Conservation (phyloP, 2,888 invertebrate genomes). For the Stenurella melanura region DNA sequence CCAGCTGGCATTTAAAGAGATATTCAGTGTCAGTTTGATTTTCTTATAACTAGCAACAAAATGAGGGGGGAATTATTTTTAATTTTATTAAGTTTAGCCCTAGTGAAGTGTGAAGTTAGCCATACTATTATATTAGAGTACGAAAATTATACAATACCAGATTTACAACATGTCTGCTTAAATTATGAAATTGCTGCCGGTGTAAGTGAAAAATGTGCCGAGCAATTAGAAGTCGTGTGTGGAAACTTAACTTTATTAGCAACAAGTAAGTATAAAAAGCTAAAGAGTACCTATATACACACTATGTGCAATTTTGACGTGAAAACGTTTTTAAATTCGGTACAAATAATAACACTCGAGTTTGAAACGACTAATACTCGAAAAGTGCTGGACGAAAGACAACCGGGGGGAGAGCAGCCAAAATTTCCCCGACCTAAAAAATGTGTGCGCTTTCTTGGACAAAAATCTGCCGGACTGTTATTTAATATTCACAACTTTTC, state of each 20-base stretch:
- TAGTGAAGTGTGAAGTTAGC: conserved; percentile 3
- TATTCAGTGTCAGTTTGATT: neutral
- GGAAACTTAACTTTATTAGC: neutral
- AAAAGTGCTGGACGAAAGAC: no score
- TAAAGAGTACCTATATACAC: no score
- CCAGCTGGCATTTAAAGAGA: neutral
- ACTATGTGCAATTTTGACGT: no score
- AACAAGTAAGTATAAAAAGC: conserved; percentile 15
- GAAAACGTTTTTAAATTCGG: no score
- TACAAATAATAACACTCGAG: no score
- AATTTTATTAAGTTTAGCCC: conserved; percentile 5
- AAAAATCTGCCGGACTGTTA: no score
- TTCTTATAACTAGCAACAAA: neutral
- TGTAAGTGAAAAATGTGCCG: conserved; percentile 23
- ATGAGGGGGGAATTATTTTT: conserved; percentile 9
- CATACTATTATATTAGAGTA: neutral
- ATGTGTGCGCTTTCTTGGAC: no score
- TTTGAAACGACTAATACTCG: no score
- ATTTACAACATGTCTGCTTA: neutral
- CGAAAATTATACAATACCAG: conserved; percentile 1
- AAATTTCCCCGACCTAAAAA: no score
- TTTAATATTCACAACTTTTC: no score
- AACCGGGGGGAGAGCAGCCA: no score
- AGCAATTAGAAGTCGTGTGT: conserved; percentile 11
- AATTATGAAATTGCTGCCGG: neutral